phyloP scores from a whole-genome alignment of 2,797 vertebrate species.

The Lutjanus campechanus region DNA sequence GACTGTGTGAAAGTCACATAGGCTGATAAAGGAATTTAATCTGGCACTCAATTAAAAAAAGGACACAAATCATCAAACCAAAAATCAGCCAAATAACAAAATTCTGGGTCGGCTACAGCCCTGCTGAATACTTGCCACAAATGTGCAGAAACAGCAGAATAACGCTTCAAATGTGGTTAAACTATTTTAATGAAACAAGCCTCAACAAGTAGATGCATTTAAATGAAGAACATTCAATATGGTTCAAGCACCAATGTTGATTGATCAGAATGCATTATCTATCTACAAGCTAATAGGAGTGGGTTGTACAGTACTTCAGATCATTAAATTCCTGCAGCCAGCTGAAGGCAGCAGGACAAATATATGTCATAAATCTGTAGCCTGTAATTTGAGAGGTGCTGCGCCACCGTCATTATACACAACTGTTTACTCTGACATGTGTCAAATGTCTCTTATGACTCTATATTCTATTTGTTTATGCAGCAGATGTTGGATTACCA shows the following conservation, averaged over 20 bases:
- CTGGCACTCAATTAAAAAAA: too few species aligned
- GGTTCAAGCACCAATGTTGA: not conserved
- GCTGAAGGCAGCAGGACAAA: slow-evolving; percentile 34
- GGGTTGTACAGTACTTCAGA: not conserved
- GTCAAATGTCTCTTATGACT: slow-evolving; percentile 8
- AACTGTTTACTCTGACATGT: slow-evolving; percentile 38
- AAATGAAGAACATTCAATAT: not conserved
- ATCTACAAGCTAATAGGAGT: not conserved
- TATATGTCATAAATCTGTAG: slow-evolving; percentile 38
- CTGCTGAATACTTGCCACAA: not conserved
- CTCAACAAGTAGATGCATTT: slow-evolving; percentile 1
- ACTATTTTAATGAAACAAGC: slow-evolving; percentile 1
- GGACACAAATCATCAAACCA: too few species aligned
- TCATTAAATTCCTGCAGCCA: slow-evolving; percentile 39
- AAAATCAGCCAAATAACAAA: too few species aligned
- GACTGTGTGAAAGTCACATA: too few species aligned
- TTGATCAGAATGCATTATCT: not conserved
- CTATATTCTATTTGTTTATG: slow-evolving; percentile 10
- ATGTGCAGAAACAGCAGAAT: not conserved
- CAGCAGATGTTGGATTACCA: slow-evolving; percentile 13
- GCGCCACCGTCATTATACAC: slow-evolving; percentile 22
- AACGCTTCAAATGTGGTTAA: not conserved
- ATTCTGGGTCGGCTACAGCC: too few species aligned
- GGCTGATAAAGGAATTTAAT: too few species aligned
- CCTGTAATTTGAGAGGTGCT: slow-evolving; percentile 27